A percentile compares a stretch with the other conserved stretches of the same genome.
Conservation (phyloP, 2,888 invertebrate species). For the Apomyelois bistriatella region DNA sequence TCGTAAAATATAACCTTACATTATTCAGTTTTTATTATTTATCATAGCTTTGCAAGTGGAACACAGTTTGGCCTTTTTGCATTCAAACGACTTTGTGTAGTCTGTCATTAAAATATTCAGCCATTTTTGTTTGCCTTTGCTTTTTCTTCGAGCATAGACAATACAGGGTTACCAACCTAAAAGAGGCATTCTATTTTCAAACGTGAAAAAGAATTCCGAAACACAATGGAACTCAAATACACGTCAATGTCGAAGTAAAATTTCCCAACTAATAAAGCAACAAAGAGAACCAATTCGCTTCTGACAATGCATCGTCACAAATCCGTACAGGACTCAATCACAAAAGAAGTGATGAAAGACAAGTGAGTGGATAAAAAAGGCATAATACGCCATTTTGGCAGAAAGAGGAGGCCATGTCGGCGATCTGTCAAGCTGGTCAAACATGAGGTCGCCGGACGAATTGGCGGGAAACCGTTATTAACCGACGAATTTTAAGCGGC, state of each 20-base stretch:
- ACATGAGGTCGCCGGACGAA: slow-evolving; percentile 52
- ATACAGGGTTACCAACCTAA: slow-evolving; percentile 32
- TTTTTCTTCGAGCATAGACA: slow-evolving; percentile 24
- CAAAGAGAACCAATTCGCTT: slow-evolving; percentile 55
- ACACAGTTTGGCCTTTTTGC: background rate
- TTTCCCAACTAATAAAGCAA: slow-evolving; percentile 51
- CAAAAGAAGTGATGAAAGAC: slow-evolving; percentile 76
- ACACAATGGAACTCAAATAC: slow-evolving; percentile 28
- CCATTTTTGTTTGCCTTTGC: slow-evolving; percentile 29
- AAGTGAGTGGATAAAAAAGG: slow-evolving; percentile 70
- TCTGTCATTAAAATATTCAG: slow-evolving; percentile 37
- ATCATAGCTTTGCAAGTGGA: slow-evolving; percentile 7
- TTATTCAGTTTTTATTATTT: background rate
- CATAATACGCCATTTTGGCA: slow-evolving; percentile 75
- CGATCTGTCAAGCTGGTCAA: slow-evolving; percentile 78
- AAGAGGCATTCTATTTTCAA: slow-evolving; percentile 25
- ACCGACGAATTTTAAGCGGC: slow-evolving; percentile 52
- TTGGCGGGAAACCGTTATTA: slow-evolving; percentile 55
- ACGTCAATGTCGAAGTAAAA: slow-evolving; percentile 31
- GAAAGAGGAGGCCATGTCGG: slow-evolving; percentile 72
- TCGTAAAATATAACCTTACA: background rate
- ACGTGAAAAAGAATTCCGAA: slow-evolving; percentile 28
- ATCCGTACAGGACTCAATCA: slow-evolving; percentile 62
- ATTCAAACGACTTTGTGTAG: slow-evolving; percentile 17
- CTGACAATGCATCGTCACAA: slow-evolving; percentile 62